Conservation (phyloP, 2,113 vertebrate genomes). For the Ranitomeya variabilis region DNA sequence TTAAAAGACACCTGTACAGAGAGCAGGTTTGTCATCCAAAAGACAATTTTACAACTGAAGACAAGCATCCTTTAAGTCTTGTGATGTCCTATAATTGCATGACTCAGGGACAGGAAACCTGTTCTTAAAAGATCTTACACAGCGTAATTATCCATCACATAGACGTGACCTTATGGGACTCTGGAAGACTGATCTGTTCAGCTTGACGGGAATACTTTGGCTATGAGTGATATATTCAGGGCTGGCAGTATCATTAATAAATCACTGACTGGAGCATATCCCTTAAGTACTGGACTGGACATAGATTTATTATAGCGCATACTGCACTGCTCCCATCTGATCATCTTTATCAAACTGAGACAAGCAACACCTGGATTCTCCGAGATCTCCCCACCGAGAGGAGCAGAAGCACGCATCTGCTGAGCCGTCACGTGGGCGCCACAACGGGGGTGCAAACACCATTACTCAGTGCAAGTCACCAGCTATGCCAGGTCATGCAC, state of each 20-base stretch:
- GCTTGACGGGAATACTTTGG: conserved; percentile 43
- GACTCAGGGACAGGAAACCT: conserved; percentile 42
- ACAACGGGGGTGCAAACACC: neutral
- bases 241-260: conserved; percentile 49
- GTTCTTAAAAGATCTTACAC: conserved; percentile 34
- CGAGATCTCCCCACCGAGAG: conserved; percentile 41
- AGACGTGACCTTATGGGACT: conserved; percentile 27
- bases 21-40: neutral
- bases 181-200: neutral
- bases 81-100: conserved; percentile 39
- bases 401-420: conserved; percentile 42
- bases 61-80: neutral
- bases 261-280: conserved; percentile 44
- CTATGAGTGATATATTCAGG: conserved; percentile 48
- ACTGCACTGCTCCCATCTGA: conserved; percentile 49
- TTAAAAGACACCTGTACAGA: conserved; percentile 1
- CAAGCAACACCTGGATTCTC: conserved; percentile 53
- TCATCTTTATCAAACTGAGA: conserved; percentile 57
- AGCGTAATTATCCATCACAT: conserved; percentile 26
- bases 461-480: conserved; percentile 12
- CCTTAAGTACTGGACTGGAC: conserved; percentile 47
- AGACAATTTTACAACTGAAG: conserved; percentile 2
- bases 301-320: conserved; percentile 50
- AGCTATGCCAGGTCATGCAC: conserved; percentile 3
- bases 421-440: neutral